Evolutionary conservation across 2,113 vertebrate species (phyloP), one percentile per base, ranked within the genome.

Genomic region (Paramormyrops kingsleyae): DNA sequence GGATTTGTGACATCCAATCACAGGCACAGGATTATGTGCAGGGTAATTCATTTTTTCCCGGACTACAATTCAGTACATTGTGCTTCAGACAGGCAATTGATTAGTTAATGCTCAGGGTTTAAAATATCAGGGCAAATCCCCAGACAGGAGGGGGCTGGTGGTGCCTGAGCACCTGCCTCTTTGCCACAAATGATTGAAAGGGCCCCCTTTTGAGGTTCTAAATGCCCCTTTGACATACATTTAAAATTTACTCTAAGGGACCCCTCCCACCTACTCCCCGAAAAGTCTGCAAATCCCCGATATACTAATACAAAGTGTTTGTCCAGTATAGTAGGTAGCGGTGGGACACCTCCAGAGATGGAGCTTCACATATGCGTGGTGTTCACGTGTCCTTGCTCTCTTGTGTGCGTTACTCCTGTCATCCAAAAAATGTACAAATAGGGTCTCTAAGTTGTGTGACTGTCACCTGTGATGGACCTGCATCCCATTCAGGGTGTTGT

Each of bases 61-160:
- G 87, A 88, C 27, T 47, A 52, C 39, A 42, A 13, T 62, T n/a
- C 87, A 59, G 44, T 35, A 66, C 39, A 66, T n/a, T 44, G 31
- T 88, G 86, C 15, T 42, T 66, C 21, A 66, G 15, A 62, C 87
- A 66, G 87, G 87, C 87, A 62, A 59, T 62, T 88, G 31, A 88
- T 88, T 88, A 62, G 35, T 44, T 62, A 44, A 62, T 21, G 87
- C 53, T 62, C 15, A 88, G n/a, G 19, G 39, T 62, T 62, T n/a
- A n/a, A 62, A n/a, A 19, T 42, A 62, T 62, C 21, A 15, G 39
- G 21, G 21, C 27, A n/a, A 53, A 87, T 49, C 84, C 49, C 49
- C 84, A 31, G 27, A 12, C 27, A 70, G 62, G 62, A 27, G 62
- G 62, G 24, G n/a, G 62, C 9, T 66, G 62, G 62, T 10, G 2